Base-by-base conservation (phyloP, 2,113 vertebrate species). In the Pteropus alecto region DNA sequence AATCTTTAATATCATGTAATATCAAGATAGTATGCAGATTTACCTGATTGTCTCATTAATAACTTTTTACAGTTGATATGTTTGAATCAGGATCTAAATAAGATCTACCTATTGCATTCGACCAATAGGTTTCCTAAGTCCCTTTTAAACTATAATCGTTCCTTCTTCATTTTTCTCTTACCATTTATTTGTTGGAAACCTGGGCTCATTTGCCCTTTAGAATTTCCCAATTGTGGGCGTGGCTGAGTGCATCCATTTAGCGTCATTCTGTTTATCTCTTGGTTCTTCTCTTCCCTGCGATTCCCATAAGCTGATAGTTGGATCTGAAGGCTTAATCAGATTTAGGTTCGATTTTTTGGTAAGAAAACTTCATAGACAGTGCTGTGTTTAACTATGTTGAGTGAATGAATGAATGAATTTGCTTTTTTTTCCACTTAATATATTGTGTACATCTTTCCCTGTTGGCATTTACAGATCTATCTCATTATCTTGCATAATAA, bases 61-160 rank as follows among this genome's bases (percentile, higher is more conserved):
- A 78, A 92, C 77, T 85, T 92, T 90, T 86, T 70, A 48, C 38
- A 63, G n/a, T 83, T 95, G 79, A 38, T 79, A 94, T 83, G 6
- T 95, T 93, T 87, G 54, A 97, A 86, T 63, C 74, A 93, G 67
- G 21, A 95, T 82, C 77, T 43, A 92, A 83, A 90, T 38, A 90
- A 76, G 26, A 71, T 94, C 43, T 96, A 74, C 56, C 30, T 6
- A 18, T 79, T 85, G 41, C 26, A 21, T 74, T 96, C 83, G 56
- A 76, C 60, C 54, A 11, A 87, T 87, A 77, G 60, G 46, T 95
- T 56, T 71, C 65, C 60, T 63, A 85, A 63, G 41, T 82, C 38
- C 92, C 56, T 83, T 92, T 96, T 73, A 87, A 93, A 78, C 82
- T 60, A 14, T 94, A 74, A 79, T 41, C 56, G 58, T 93, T 87